Evolutionary conservation across 2,113 vertebrate genomes (phyloP).

Genomic region (Pseudopodoces humilis): DNA sequence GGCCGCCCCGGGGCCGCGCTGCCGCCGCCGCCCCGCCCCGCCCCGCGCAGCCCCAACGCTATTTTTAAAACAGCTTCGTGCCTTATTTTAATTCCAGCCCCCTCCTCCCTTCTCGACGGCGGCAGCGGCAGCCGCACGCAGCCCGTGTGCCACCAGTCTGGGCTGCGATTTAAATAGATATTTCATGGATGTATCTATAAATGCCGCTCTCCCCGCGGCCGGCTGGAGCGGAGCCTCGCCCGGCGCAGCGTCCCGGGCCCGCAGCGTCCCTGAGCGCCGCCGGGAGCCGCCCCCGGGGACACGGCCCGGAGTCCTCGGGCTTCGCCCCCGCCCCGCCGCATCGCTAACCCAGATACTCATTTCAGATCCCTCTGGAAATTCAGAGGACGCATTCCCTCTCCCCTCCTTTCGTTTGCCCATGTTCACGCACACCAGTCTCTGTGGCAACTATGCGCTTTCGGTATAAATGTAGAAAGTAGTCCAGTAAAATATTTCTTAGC

Average conservation of each 20-base stretch:
- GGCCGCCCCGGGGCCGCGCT: neutral
- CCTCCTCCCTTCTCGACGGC: neutral
- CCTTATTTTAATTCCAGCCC: neutral
- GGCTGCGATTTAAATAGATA: neutral
- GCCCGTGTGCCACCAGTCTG: neutral
- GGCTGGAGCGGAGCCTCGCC: neutral
- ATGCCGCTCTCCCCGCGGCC: neutral
- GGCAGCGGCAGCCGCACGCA: neutral
- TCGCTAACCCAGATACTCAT: fast-evolving
- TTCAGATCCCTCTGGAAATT: neutral
- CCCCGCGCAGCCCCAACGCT: neutral
- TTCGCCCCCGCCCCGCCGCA: neutral
- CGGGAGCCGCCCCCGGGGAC: neutral
- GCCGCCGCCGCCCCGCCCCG: neutral
- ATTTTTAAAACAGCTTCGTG: conserved; percentile 9
- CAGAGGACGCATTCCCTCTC: neutral
- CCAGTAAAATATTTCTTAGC: neutral
- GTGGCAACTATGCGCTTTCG: neutral
- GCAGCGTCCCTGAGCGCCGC: neutral
- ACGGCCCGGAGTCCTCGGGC: neutral
- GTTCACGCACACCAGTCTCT: neutral
- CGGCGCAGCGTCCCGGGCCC: neutral
- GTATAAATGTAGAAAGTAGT: neutral
- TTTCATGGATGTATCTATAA: no score
- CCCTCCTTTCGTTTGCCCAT: neutral